Percentiles rank a stretch among this genome's conserved stretches.
phyloP scores from a whole-genome alignment of 2,113 vertebrate species.

The Actenoides hombroni region DNA sequence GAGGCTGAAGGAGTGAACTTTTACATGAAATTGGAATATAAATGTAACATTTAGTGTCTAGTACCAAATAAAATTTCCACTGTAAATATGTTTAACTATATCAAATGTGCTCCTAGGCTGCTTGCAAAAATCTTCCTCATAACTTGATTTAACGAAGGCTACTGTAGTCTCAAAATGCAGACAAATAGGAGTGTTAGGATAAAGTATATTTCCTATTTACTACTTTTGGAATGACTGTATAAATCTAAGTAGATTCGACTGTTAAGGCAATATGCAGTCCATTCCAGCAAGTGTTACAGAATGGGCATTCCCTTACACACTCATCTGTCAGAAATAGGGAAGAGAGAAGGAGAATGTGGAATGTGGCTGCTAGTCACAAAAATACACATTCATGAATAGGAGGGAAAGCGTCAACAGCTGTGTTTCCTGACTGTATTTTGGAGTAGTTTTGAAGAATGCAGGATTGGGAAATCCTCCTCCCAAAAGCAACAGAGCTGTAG shows the following conservation, averaged over 20 bases:
- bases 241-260: not conserved
- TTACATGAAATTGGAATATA: not conserved
- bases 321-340: not conserved
- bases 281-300: not conserved
- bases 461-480: not conserved
- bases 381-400: not conserved
- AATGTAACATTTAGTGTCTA: not conserved
- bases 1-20: not conserved
- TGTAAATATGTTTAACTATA: not conserved
- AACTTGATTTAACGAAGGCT: conserved; percentile 26
- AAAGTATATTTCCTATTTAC: not conserved
- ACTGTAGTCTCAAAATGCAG: not conserved
- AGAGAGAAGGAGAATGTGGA: not conserved
- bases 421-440: not conserved
- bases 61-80: not conserved
- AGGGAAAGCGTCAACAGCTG: not conserved
- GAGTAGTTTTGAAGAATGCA: not conserved
- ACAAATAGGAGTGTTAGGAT: not conserved
- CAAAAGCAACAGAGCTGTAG: not conserved
- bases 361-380: not conserved
- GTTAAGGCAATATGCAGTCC: not conserved
- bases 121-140: not conserved
- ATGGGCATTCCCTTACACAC: not conserved
- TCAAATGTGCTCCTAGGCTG: not conserved
- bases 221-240: not conserved